A percentile compares a stretch with the other conserved stretches of the same genome.
phyloP scores from a whole-genome alignment of 2,113 vertebrate genomes.

The Clinocottus analis region DNA sequence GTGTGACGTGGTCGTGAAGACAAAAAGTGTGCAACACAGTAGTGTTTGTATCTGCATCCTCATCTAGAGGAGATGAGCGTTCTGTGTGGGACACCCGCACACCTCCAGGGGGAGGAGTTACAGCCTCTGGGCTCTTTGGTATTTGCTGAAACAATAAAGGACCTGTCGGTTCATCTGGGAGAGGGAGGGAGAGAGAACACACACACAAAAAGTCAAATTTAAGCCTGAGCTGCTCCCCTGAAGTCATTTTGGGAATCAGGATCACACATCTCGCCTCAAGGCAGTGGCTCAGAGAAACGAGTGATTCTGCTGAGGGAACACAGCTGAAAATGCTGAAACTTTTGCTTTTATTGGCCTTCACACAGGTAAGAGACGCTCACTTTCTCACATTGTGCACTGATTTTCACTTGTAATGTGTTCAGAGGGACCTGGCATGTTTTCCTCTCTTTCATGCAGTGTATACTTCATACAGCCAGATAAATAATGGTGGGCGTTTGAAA shows the following conservation, averaged over 20 bases:
- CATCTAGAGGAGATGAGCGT: constrained; percentile 45
- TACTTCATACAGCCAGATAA: constrained; percentile 19
- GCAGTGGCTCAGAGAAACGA: constrained; percentile 43
- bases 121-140: constrained; percentile 71
- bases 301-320: not conserved
- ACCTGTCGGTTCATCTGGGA: constrained; percentile 68
- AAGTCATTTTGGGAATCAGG: constrained; percentile 66
- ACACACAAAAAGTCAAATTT: constrained; percentile 36
- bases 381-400: not conserved
- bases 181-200: not conserved
- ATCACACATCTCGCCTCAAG: constrained; percentile 63
- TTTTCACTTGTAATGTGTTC: not conserved
- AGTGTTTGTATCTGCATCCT: constrained; percentile 20
- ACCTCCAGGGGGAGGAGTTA: constrained; percentile 73
- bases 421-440: not conserved
- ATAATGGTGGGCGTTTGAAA: constrained; percentile 28
- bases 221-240: constrained; percentile 53
- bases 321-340: constrained; percentile 62
- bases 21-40: not conserved
- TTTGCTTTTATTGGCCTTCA: constrained; percentile 62
- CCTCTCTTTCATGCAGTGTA: not conserved
- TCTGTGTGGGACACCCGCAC: constrained; percentile 50
- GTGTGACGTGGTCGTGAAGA: not conserved
- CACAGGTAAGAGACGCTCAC: constrained; percentile 71
- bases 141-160: constrained; percentile 81